These are phyloP conservation scores for Drosophila teissieri DNA, from an alignment of 1,140 invertebrate genomes.

Conservation along the genomic window DNA sequence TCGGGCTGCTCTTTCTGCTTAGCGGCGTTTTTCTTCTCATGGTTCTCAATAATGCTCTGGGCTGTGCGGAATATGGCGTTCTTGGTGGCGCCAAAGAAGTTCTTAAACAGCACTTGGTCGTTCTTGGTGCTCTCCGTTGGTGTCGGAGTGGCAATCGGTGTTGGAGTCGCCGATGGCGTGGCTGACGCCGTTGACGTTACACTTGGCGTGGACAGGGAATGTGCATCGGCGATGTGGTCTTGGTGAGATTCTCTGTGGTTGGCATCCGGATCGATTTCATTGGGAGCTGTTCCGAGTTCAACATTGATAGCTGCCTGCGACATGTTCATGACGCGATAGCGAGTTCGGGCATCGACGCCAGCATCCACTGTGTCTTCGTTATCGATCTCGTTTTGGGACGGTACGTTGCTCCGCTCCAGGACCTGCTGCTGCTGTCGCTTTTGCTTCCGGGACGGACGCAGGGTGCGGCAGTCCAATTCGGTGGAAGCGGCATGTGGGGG, in stretches of 20 bases:
- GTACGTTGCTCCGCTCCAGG: constrained; percentile 3
- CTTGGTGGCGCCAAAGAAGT: constrained; percentile 84
- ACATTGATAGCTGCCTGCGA: constrained; percentile 72
- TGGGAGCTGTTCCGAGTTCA: constrained; percentile 47
- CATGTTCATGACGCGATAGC: constrained; percentile 84
- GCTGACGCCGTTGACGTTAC: constrained; percentile 32
- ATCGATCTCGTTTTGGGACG: constrained; percentile 9
- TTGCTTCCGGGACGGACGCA: constrained; percentile 74
- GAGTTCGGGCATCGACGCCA: constrained; percentile 54
- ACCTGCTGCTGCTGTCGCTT: constrained; percentile 50
- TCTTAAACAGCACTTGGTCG: constrained; percentile 81
- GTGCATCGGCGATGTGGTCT: neutral
- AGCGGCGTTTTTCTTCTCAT: constrained; percentile 83
- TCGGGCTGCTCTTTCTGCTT: constrained; percentile 72
- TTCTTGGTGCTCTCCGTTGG: constrained; percentile 71
- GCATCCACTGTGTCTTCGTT: constrained; percentile 5
- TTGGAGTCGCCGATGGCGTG: constrained; percentile 38
- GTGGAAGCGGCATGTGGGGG: constrained; percentile 32
- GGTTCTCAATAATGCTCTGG: constrained; percentile 84
- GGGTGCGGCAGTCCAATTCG: constrained; percentile 69
- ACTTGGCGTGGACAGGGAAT: neutral
- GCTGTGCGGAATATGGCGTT: constrained; percentile 84
- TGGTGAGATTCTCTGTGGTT: constrained; percentile 16
- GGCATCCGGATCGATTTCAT: constrained; percentile 47
- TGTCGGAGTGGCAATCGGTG: constrained; percentile 53